Evolutionary conservation across 2,113 vertebrate species (phyloP), one percentile per base, ranked within the genome.

Genomic region (Alouatta palliata): DNA sequence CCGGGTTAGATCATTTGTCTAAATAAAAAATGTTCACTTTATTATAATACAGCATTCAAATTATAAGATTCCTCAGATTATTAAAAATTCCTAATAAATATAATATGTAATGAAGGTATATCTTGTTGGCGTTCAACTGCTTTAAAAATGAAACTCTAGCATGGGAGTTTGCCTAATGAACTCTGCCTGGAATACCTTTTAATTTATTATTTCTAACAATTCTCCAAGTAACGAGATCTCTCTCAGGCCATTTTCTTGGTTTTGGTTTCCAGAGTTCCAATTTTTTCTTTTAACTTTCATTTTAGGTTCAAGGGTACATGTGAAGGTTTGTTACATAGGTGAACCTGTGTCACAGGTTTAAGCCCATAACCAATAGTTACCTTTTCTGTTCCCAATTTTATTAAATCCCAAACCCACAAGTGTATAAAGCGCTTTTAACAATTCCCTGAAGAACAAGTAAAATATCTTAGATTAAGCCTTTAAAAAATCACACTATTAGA

Each of bases 101-200:
- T 71, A 68, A 95, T 79, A 92, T 95, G 90, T 94, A 95, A 95
- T 75, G n/a, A 93, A 96, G 54, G 54, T 27, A n/a, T 66, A 83
- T 93, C 71, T 87, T 89, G 30, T 45, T 90, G 54, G 23, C 47
- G 23, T 82, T 91, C 40, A 96, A 91, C 37, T 61, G 71, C 16
- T 96, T 97, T 93, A 64, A 91, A 94, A 96, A 96, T 75, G 40
- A 91, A 95, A 96, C 77, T 87, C 35, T 43, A 93, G 35, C 20
- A 47, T 43, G 79, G n/a, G 52, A 1, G 3, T 91, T 90, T 94
- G 47, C 43, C 88, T 88, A 91, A 94, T 43, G 19, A 95, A 97
- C 43, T 52, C 61, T 93, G 25, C 66, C 37, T 93, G 25, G 27
- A 76, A 86, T 93, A 90, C 80, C 32, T 89, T 95, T 80, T 75